phyloP scores from a whole-genome alignment of 1,140 invertebrate species.

The Brachionus plicatilis region DNA sequence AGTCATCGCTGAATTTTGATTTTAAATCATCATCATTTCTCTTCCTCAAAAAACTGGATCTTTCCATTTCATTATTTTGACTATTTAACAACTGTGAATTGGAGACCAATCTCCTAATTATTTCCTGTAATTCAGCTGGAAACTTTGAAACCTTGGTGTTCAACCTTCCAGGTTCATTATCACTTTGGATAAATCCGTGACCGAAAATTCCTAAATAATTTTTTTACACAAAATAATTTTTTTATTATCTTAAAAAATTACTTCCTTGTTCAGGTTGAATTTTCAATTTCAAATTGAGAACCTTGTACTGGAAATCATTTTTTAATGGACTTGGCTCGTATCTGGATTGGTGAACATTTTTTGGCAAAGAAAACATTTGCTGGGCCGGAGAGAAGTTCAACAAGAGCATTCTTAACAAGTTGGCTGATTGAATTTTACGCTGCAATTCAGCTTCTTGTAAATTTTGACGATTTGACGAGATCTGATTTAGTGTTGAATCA shows the following conservation, averaged over 20 bases:
- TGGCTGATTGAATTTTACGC: not conserved
- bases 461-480: not conserved
- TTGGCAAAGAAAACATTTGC: not conserved
- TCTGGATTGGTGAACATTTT: not conserved
- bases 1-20: not conserved
- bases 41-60: not conserved
- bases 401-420: constrained; percentile 12
- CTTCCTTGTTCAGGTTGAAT: not conserved
- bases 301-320: constrained; percentile 7
- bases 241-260: not conserved
- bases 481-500: not conserved
- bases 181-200: not conserved
- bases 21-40: not conserved
- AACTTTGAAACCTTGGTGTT: not conserved
- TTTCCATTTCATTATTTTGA: not conserved
- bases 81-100: not conserved
- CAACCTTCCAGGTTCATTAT: not conserved
- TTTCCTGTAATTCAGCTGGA: not conserved
- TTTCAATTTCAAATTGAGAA: constrained; percentile 17
- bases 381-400: not conserved
- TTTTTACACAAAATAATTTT: no score
- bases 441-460: not conserved
- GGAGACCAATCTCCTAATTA: not conserved
- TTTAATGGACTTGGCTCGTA: not conserved
- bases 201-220: not conserved